Base-by-base conservation (phyloP, 2,888 invertebrate genomes). In the Cataglyphis livida region DNA sequence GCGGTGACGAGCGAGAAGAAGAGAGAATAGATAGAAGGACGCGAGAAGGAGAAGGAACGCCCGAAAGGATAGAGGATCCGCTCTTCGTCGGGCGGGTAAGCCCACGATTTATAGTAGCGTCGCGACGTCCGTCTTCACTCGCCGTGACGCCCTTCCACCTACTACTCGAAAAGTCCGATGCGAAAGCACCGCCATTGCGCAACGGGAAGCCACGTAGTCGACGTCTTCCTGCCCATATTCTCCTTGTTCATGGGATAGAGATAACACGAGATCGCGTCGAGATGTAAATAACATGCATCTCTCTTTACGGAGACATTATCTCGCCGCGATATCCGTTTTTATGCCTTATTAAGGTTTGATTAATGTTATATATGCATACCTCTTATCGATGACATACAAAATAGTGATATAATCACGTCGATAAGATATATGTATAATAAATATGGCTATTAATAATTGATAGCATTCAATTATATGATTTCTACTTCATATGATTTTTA, bases 61-160 rank as follows among this genome's bases (percentile, higher is more conserved):
- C 85, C 83, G 85, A 85, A 85, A 85, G 86, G 90, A 91, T 89
- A 85, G 89, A 91, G 91, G 90, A 92, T n/a, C 48, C 87, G 89
- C 90, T 91, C 93, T 91, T 90, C 93, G 93, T 93, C 91, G 93
- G 93, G 92, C 90, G 93, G 91, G 93, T 94, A 94, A 94, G 93
- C 93, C 87, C 84, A 88, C 92, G 93, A 94, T 94, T 94, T 94
- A 94, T 94, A 91, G 93, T 89, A 91, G 93, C 94, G 94, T 93
- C 94, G 93, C 94, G 94, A 94, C 94, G 94, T 94, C 94, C 94
- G 94, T 94, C 94, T 94, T 94, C 94, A 94, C 94, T 94, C 93
- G 93, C 93, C 94, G 94, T 94, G 94, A 94, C 94, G 94, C 94
- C 93, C 93, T 93, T 92, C 92, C 90, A 91, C 91, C 89, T 87